Conservation (phyloP, 2,113 vertebrate species). For the Cheilinus undulatus region DNA sequence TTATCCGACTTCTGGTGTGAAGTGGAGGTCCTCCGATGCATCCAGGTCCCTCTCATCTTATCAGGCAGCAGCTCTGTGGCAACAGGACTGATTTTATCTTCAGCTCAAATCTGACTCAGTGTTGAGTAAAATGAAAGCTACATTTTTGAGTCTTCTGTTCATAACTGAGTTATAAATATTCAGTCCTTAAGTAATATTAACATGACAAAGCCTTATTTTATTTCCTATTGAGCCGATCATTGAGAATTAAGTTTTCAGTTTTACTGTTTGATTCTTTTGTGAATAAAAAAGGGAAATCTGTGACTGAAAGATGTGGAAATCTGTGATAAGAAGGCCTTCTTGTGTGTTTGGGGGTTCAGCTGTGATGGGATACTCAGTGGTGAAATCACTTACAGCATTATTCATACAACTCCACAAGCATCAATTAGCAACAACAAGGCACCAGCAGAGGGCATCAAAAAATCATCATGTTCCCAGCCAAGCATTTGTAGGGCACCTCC, state of each 20-base stretch:
- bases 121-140: background rate
- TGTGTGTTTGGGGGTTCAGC: background rate
- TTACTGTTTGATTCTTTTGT: background rate
- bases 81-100: background rate
- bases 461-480: conserved; percentile 42
- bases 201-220: background rate
- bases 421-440: conserved; percentile 50
- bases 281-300: background rate
- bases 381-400: conserved; percentile 21
- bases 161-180: background rate
- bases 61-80: conserved; percentile 24
- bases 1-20: no score
- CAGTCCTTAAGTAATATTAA: background rate
- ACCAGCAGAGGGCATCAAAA: conserved; percentile 64
- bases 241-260: no score
- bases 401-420: conserved; percentile 7
- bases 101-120: conserved; percentile 2
- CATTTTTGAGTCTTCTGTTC: background rate
- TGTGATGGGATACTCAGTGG: conserved; percentile 12
- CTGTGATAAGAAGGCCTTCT: background rate
- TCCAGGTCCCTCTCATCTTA: no score
- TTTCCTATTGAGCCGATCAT: no score
- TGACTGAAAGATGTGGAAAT: background rate
- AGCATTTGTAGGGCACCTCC: conserved; percentile 36
- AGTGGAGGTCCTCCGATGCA: no score